phyloP scores from a whole-genome alignment of 2,888 invertebrate species.

The Chironomus riparius region DNA sequence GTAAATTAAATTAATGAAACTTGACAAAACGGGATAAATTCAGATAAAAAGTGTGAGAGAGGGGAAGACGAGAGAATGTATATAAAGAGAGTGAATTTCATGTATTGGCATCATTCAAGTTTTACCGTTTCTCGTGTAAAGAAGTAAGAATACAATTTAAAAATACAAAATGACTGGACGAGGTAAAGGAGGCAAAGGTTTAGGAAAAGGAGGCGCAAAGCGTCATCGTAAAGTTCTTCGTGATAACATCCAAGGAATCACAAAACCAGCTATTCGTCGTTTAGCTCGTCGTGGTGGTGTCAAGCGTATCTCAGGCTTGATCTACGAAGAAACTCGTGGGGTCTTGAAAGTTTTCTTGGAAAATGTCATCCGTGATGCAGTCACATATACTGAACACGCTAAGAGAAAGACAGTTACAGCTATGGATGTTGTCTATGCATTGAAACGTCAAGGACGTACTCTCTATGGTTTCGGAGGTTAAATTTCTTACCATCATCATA shows the following conservation, averaged over 20 bases:
- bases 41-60: too few relatives aligned
- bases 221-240: slow-evolving; percentile 72
- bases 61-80: too few relatives aligned
- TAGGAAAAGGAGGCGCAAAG: slow-evolving; percentile 73
- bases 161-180: slow-evolving; percentile 60
- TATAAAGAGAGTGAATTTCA: too few relatives aligned
- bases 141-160: background rate
- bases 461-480: slow-evolving; percentile 72
- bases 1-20: too few relatives aligned
- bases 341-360: background rate
- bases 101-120: too few relatives aligned
- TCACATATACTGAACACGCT: background rate
- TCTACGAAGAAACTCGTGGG: background rate
- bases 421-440: background rate
- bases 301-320: background rate
- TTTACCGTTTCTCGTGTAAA: too few relatives aligned
- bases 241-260: slow-evolving; percentile 39
- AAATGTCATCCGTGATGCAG: background rate
- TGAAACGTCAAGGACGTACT: slow-evolving; percentile 47
- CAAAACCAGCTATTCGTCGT: background rate
- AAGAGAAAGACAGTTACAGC: background rate
- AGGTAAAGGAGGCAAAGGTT: slow-evolving; percentile 69
- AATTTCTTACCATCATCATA: slow-evolving; percentile 29
- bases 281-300: background rate
- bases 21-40: too few relatives aligned